Evolutionary conservation across 2,797 vertebrate genomes (phyloP).

Genomic region (Leptoclinus maculatus): DNA sequence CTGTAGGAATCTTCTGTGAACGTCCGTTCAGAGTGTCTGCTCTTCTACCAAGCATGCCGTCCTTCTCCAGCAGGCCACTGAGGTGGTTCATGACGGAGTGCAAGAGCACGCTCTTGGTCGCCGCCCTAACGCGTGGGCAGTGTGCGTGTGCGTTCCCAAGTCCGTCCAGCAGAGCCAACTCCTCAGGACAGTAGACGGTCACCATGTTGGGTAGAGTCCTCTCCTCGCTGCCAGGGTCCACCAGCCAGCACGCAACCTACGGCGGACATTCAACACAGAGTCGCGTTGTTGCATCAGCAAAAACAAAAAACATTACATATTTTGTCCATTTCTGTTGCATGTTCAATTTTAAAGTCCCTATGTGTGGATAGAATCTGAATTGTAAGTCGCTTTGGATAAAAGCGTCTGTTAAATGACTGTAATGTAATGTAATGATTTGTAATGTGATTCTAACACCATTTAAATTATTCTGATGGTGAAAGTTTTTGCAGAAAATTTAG

Average conservation of each 20-base stretch:
- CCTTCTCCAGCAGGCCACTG: constrained; percentile 84
- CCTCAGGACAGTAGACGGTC: constrained; percentile 89
- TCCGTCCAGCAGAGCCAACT: constrained; percentile 89
- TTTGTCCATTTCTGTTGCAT: not conserved
- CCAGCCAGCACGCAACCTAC: constrained; percentile 95
- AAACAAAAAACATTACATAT: not conserved
- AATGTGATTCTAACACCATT: not conserved
- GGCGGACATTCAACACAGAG: constrained; percentile 17
- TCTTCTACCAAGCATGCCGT: constrained; percentile 87
- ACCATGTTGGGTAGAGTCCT: constrained; percentile 94
- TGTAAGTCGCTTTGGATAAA: no score
- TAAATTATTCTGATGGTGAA: not conserved
- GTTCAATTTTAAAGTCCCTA: not conserved
- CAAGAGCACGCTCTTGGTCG: constrained; percentile 88
- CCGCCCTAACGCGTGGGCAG: constrained; percentile 90
- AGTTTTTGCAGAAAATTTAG: not conserved
- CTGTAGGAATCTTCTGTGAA: not conserved
- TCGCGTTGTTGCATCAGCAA: not conserved
- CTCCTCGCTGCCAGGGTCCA: constrained; percentile 92
- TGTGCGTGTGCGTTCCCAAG: constrained; percentile 80
- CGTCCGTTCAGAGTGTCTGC: not conserved
- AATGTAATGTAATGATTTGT: no score
- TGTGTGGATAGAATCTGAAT: no score
- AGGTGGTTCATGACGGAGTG: constrained; percentile 88
- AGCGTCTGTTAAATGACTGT: no score